Conservation (phyloP, 2,888 invertebrate genomes). For the Gonocerus acuteangulatus region DNA sequence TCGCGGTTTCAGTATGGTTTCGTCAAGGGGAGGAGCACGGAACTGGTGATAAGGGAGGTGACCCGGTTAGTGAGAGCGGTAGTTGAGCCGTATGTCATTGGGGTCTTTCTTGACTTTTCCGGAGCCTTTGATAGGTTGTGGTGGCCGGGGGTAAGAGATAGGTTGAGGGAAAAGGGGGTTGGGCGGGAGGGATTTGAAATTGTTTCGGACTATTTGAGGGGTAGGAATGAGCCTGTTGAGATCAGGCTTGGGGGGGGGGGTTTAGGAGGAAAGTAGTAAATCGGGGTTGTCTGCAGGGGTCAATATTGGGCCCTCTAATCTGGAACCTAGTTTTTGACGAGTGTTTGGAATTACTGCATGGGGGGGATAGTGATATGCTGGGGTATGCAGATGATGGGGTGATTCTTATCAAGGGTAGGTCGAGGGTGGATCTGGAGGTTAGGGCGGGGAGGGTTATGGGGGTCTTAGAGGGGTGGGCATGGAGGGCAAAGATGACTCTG, state of each 20-base stretch:
- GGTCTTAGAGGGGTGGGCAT: too few species aligned
- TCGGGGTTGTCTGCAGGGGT: background rate
- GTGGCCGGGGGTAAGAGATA: too few species aligned
- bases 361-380: too few species aligned
- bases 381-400: too few species aligned
- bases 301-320: slow-evolving; percentile 6
- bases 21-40: slow-evolving; percentile 16
- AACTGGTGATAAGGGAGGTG: slow-evolving; percentile 30
- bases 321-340: slow-evolving; percentile 10
- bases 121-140: too few species aligned
- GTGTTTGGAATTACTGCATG: background rate
- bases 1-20: slow-evolving; percentile 28
- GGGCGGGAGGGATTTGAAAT: background rate
- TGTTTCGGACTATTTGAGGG: background rate
- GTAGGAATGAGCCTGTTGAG: background rate
- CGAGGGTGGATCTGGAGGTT: too few species aligned
- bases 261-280: background rate
- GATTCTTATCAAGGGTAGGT: too few species aligned
- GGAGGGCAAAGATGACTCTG: too few species aligned
- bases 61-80: background rate
- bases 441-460: too few species aligned
- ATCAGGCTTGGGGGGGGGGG: background rate
- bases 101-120: slow-evolving; percentile 5
- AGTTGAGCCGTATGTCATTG: background rate
- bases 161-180: too few species aligned